phyloP scores from a whole-genome alignment of 2,113 vertebrate genomes.

The Pogonocichla stellata region DNA sequence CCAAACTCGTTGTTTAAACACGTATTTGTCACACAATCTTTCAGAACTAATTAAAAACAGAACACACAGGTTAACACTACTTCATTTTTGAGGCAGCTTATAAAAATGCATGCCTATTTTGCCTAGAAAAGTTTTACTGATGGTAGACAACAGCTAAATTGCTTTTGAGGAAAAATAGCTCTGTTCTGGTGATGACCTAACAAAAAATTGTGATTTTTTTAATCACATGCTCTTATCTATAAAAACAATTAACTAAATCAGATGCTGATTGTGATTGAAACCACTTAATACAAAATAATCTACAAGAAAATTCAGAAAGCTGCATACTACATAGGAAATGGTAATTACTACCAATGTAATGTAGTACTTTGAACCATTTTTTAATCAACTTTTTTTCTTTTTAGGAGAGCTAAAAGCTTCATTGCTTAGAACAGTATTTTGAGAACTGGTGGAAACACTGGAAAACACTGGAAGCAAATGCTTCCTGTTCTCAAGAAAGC shows the following conservation, averaged over 20 bases:
- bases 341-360: neutral
- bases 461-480: neutral
- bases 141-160: neutral
- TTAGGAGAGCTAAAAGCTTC: neutral
- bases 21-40: neutral
- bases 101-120: neutral
- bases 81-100: neutral
- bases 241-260: neutral
- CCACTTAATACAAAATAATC: neutral
- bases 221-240: neutral
- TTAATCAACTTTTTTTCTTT: neutral
- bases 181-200: neutral
- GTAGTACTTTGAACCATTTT: neutral
- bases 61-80: neutral
- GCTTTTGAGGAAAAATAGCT: neutral
- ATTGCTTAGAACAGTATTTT: neutral
- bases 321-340: neutral
- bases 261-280: neutral
- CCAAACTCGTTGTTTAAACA: neutral
- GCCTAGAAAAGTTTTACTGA: neutral
- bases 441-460: neutral
- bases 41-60: conserved; percentile 40
- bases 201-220: neutral
- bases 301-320: neutral
- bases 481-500: neutral